These are phyloP conservation scores for Acrocephalus kingi DNA, from an alignment of 2,113 vertebrate species.

Conservation along the genomic window DNA sequence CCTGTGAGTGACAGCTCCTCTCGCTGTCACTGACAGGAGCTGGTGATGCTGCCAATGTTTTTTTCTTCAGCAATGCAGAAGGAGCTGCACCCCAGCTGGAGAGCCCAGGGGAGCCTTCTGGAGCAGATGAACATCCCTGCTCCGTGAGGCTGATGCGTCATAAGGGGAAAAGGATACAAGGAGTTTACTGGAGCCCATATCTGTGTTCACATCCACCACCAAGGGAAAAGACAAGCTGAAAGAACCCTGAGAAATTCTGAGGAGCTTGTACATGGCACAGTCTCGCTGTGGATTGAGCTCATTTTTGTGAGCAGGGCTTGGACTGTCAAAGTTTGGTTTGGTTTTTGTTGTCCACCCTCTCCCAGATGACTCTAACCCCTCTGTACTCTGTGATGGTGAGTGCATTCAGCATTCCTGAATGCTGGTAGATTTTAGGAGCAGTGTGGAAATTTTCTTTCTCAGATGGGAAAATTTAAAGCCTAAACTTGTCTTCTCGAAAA, in stretches of 20 bases:
- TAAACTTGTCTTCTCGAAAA: neutral
- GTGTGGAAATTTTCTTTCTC: neutral
- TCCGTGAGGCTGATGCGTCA: neutral
- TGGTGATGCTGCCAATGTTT: neutral
- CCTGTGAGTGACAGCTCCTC: neutral
- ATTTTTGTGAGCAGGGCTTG: neutral
- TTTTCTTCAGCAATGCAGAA: neutral
- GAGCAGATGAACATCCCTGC: neutral
- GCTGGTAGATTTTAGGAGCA: neutral
- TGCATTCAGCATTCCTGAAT: neutral
- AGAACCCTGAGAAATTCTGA: neutral
- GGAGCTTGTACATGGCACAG: neutral
- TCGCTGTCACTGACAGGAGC: neutral
- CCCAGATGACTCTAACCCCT: neutral
- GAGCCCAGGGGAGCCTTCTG: neutral
- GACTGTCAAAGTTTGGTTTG: neutral
- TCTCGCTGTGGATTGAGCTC: neutral
- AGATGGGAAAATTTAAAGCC: neutral
- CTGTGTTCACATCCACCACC: neutral
- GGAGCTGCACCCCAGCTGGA: neutral
- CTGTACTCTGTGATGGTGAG: accelerated
- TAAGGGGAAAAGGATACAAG: neutral
- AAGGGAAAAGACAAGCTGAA: neutral
- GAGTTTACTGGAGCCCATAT: neutral
- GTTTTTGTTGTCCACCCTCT: neutral